These are phyloP conservation scores for Hemithea aestivaria DNA, from an alignment of 2,888 invertebrate species.

Conservation along the genomic window DNA sequence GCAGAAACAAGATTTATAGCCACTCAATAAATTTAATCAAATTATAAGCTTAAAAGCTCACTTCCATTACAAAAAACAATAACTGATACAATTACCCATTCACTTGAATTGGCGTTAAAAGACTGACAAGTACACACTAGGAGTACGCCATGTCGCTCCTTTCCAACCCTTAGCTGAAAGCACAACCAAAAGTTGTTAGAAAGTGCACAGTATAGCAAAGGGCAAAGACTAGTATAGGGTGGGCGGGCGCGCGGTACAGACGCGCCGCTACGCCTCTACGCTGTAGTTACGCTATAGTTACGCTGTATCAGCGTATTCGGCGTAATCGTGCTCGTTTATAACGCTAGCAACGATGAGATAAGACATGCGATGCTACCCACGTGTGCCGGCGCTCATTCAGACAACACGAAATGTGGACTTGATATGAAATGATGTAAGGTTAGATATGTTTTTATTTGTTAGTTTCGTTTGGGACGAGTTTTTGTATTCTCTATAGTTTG, in stretches of 20 bases:
- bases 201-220: constrained; percentile 1
- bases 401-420: constrained; percentile 13
- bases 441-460: constrained; percentile 9
- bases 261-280: constrained; percentile 28
- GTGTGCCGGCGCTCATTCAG: constrained; percentile 32
- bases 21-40: too few relatives aligned
- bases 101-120: too few relatives aligned
- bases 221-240: constrained; percentile 56
- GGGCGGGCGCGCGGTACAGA: constrained; percentile 53
- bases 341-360: constrained; percentile 34
- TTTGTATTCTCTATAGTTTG: background rate
- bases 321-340: constrained; percentile 34
- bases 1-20: too few relatives aligned
- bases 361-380: constrained; percentile 46
- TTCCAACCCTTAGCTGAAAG: constrained; percentile 4
- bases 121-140: too few relatives aligned
- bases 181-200: too few relatives aligned
- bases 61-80: too few relatives aligned
- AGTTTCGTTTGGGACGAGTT: constrained; percentile 1
- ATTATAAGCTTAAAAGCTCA: too few relatives aligned
- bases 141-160: too few relatives aligned
- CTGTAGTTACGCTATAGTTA: constrained; percentile 12
- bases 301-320: constrained; percentile 12
- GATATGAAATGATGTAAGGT: constrained; percentile 28
- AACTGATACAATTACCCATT: too few relatives aligned